Evolutionary conservation across 2,797 vertebrate species (phyloP).

Genomic region (Eidolon dupreanum): DNA sequence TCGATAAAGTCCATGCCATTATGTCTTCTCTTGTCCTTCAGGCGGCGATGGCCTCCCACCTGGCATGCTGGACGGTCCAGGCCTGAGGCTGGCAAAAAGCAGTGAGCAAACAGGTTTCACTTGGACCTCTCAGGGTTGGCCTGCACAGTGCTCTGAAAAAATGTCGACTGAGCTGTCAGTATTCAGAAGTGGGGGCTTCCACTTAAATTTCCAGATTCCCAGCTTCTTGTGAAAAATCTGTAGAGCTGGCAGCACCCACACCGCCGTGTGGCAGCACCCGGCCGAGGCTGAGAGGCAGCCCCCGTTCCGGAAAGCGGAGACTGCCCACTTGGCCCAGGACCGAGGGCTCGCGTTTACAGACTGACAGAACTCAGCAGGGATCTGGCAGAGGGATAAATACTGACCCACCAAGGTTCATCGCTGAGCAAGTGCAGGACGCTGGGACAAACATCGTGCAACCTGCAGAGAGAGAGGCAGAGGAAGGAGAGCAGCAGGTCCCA

Average conservation of each 20-base stretch:
- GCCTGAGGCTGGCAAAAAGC: neutral
- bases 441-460: neutral
- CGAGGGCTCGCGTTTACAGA: neutral
- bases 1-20: fast-evolving
- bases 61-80: neutral
- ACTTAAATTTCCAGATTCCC: neutral
- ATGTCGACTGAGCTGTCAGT: neutral
- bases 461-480: too few relatives aligned
- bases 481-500: too few relatives aligned
- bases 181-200: neutral
- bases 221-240: neutral
- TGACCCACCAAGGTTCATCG: too few relatives aligned
- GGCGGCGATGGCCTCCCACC: neutral
- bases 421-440: neutral
- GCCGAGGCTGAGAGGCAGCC: neutral
- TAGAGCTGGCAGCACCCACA: neutral
- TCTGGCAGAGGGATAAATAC: neutral
- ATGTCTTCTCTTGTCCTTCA: neutral
- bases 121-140: neutral
- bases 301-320: fast-evolving
- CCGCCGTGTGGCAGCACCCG: neutral
- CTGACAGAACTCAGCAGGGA: neutral
- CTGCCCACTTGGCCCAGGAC: neutral
- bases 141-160: neutral
- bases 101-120: neutral